Base-by-base conservation (phyloP, 2,797 vertebrate genomes). In the Eulemur mongoz region DNA sequence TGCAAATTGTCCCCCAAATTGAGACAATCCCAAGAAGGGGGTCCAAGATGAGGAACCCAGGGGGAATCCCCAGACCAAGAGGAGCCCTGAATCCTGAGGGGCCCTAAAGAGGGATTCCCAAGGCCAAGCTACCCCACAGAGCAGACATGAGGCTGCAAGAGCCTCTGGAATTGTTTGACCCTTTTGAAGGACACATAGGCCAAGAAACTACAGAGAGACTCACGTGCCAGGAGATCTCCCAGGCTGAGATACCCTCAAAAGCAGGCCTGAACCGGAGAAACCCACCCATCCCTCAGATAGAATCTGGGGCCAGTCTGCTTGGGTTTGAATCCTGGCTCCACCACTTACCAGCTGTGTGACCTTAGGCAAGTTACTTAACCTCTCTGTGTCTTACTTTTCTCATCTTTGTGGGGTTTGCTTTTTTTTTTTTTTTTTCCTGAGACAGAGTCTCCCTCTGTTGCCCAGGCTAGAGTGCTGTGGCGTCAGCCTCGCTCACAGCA, bases 371-470 rank as follows among this genome's bases (percentile, higher is more conserved):
- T 87, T 69, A 52, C 70, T 70, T 69, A 87, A 78, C 76, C 52
- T 86, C 88, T 95, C 93, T 75, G 86, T 52, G 35, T 20, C 89
- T 96, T 30, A 10, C 30, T 81, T 76, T 63, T 87, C 50, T 93
- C 48, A 59, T 43, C 89, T 81, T 72, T 43, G 13, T 40, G 40
- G 40, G 40, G 40, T 40, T 6, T 40, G 1, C 40, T 40, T 40
- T 40, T 40, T 1, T 40, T 40, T 40, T 40, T 5, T 40, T 40
- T 40, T 40, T 40, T 40, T 1, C 40, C 40, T 40, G 40, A 40
- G 40, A 40, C 5, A 40, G 40, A 40, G 40, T 40, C 40, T 40
- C 40, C 1, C 40, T 40, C 40, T 40, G 40, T 40, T 40, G 40
- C 40, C 40, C 40, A 40, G 40, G 40, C 40, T 40, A 40, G 40